A percentile compares a stretch with the other conserved stretches of the same genome.
These are phyloP conservation scores for Pteropus alecto DNA, from an alignment of 2,113 vertebrate species.

Conservation along the genomic window DNA sequence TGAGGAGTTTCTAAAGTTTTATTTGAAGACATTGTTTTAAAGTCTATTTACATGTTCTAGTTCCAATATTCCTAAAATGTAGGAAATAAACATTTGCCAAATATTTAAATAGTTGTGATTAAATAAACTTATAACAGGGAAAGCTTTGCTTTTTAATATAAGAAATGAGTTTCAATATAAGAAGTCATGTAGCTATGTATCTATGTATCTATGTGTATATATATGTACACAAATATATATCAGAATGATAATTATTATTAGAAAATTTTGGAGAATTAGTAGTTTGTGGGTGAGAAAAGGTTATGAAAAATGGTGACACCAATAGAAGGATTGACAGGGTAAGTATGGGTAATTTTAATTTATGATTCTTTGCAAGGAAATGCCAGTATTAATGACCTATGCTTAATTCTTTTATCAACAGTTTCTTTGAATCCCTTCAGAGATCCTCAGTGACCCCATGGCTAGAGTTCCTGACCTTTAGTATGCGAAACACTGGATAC, in stretches of 20 bases:
- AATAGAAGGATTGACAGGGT: not conserved
- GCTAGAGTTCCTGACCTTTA: slow-evolving; percentile 45
- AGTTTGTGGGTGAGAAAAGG: not conserved
- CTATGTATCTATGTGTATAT: too few relatives aligned
- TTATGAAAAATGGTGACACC: not conserved
- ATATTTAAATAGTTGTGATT: not conserved
- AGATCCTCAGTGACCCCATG: slow-evolving; percentile 39
- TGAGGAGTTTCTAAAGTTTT: not conserved
- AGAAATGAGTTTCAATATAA: not conserved
- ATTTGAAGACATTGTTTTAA: not conserved
- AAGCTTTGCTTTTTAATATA: not conserved
- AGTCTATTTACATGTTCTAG: not conserved
- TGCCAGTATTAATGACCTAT: not conserved
- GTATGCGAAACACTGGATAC: slow-evolving; percentile 26
- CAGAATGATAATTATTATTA: not conserved
- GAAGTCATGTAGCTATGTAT: not conserved
- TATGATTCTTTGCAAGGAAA: slow-evolving; percentile 18
- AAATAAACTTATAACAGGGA: not conserved
- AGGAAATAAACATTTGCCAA: not conserved
- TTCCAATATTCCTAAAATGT: not conserved
- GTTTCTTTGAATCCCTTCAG: slow-evolving; percentile 52
- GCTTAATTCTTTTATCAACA: slow-evolving; percentile 61
- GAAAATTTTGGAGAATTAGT: not conserved
- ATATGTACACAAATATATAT: not conserved
- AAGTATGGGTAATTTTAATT: slow-evolving; percentile 41